These are phyloP conservation scores for Dinoponera quadriceps DNA, from an alignment of 1,140 invertebrate genomes.

Conservation along the genomic window DNA sequence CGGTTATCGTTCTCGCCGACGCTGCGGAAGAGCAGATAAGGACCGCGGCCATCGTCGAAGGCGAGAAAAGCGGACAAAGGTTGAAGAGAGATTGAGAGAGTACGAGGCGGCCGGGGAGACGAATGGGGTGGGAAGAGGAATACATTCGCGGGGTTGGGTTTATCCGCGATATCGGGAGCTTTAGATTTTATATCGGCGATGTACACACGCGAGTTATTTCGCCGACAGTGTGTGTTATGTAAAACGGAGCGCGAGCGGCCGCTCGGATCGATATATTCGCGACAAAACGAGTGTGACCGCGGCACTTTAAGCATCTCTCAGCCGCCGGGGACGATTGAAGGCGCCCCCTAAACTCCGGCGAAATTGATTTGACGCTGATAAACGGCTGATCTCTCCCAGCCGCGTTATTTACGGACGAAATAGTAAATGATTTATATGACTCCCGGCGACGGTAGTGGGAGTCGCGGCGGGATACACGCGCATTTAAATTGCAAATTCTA, in stretches of 20 bases:
- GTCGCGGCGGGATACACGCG: background rate
- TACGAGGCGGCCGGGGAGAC: constrained; percentile 9
- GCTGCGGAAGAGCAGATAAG: constrained; percentile 36
- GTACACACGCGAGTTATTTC: background rate
- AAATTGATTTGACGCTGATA: constrained; percentile 16
- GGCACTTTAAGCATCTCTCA: background rate
- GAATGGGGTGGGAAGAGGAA: constrained; percentile 33
- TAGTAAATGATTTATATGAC: constrained; percentile 31
- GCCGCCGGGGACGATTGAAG: background rate
- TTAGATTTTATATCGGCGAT: background rate
- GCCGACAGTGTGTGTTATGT: background rate
- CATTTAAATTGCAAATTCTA: constrained; percentile 55
- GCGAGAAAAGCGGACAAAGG: constrained; percentile 12
- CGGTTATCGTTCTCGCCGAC: constrained; percentile 41
- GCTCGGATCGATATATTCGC: too few species aligned
- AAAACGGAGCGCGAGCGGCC: background rate
- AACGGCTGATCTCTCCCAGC: background rate
- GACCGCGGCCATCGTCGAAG: constrained; percentile 18
- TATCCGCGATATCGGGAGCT: background rate
- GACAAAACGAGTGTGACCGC: background rate
- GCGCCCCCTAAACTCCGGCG: background rate
- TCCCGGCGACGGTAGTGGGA: background rate
- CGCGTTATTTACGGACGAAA: constrained; percentile 1
- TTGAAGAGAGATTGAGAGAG: constrained; percentile 45
- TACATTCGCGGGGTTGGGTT: background rate